phyloP scores from a whole-genome alignment of 2,797 vertebrate genomes.

The Leptoclinus maculatus region DNA sequence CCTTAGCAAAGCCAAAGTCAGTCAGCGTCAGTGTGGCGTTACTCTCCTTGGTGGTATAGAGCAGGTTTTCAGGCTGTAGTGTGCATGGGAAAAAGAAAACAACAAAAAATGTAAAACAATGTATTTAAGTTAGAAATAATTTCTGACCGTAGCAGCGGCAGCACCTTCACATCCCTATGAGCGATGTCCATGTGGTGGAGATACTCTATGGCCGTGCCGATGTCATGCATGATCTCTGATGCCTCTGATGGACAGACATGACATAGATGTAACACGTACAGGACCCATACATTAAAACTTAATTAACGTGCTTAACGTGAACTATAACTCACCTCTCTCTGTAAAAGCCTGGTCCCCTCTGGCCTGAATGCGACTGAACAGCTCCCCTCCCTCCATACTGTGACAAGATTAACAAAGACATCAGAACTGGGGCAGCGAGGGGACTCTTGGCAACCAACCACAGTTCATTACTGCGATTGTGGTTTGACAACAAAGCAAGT shows the following conservation, averaged over 20 bases:
- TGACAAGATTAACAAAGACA: constrained; percentile 56
- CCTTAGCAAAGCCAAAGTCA: constrained; percentile 97
- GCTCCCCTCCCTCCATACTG: constrained; percentile 90
- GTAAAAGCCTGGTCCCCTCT: constrained; percentile 97
- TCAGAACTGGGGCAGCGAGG: constrained; percentile 56
- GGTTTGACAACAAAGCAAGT: constrained; percentile 51
- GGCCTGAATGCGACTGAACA: constrained; percentile 95
- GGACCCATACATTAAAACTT: not conserved
- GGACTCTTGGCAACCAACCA: constrained; percentile 30
- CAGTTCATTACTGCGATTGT: constrained; percentile 21
- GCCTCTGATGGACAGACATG: constrained; percentile 84
- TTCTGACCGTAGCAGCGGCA: not conserved
- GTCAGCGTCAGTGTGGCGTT: constrained; percentile 92
- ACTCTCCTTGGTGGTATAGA: constrained; percentile 91
- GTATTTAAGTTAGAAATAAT: not conserved
- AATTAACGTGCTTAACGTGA: not conserved
- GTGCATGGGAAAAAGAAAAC: not conserved
- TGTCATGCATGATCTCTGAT: constrained; percentile 94
- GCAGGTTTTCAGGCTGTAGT: constrained; percentile 93
- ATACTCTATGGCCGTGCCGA: constrained; percentile 92
- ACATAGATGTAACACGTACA: not conserved
- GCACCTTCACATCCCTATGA: constrained; percentile 96
- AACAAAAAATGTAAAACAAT: not conserved
- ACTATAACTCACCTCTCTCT: constrained; percentile 88
- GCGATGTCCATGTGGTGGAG: constrained; percentile 94